A percentile compares a stretch with the other conserved stretches of the same genome.
Evolutionary conservation across 2,113 vertebrate genomes (phyloP).

Genomic region (Oryzias woworae): DNA sequence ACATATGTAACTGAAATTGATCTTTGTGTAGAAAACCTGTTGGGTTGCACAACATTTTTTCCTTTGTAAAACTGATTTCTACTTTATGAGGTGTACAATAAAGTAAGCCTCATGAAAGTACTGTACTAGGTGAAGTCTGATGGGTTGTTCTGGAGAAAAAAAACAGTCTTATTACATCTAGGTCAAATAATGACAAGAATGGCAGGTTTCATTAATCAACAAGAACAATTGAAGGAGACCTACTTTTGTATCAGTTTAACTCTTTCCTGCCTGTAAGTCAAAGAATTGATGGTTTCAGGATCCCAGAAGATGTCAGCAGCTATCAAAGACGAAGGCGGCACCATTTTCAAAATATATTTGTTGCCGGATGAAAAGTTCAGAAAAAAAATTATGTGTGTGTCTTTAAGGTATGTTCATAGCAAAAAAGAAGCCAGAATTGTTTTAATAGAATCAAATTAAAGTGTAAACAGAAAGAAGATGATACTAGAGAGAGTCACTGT

Average conservation of each 20-base stretch:
- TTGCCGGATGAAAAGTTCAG: constrained; percentile 42
- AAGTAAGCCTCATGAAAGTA: too few relatives aligned
- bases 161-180: too few relatives aligned
- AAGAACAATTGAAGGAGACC: constrained; percentile 33
- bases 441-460: constrained; percentile 23
- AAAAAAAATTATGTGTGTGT: neutral
- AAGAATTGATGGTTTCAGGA: constrained; percentile 69
- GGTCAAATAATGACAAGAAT: neutral
- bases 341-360: constrained; percentile 75
- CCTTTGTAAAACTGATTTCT: too few relatives aligned
- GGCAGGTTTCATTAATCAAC: constrained; percentile 15
- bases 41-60: too few relatives aligned
- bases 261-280: constrained; percentile 72
- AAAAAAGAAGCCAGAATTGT: constrained; percentile 41
- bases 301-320: constrained; percentile 62
- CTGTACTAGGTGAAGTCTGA: too few relatives aligned
- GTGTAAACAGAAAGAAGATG: neutral
- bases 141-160: too few relatives aligned
- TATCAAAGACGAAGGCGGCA: constrained; percentile 69
- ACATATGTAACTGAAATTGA: too few relatives aligned
- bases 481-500: neutral
- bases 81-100: too few relatives aligned
- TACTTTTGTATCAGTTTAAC: constrained; percentile 46
- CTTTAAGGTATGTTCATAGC: constrained; percentile 39
- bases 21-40: too few relatives aligned